phyloP scores from a whole-genome alignment of 2,888 invertebrate genomes.

The Tanypteryx hageni region DNA sequence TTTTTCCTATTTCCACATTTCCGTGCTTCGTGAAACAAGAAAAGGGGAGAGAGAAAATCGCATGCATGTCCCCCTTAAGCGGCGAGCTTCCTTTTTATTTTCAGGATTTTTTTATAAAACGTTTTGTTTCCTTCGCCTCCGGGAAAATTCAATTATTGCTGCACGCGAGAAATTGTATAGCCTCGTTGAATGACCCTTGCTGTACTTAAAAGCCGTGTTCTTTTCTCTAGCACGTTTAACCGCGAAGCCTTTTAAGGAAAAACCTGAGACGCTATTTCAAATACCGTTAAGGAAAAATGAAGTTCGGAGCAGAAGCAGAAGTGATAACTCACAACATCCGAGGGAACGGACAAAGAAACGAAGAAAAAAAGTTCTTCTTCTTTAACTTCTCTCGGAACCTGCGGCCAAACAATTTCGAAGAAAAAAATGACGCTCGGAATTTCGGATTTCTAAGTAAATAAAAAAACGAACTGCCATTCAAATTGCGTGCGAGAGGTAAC shows the following conservation, averaged over 20 bases:
- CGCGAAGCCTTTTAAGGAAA: constrained; percentile 26
- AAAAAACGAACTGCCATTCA: too few relatives aligned
- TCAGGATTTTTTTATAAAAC: not conserved
- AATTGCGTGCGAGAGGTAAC: too few relatives aligned
- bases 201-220: too few relatives aligned
- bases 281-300: not conserved
- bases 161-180: constrained; percentile 39
- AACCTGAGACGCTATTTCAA: constrained; percentile 8
- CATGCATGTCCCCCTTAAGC: not conserved
- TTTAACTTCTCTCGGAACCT: too few relatives aligned
- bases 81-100: not conserved
- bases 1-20: not conserved
- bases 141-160: constrained; percentile 43
- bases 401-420: not conserved
- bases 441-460: not conserved
- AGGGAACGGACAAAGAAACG: not conserved
- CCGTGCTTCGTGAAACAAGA: not conserved
- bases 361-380: not conserved
- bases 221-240: not conserved
- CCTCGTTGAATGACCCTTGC: constrained; percentile 36
- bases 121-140: not conserved
- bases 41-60: not conserved
- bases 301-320: not conserved
- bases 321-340: not conserved
- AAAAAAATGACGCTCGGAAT: not conserved